These are phyloP conservation scores for Siderastrea radians DNA, from an alignment of 92 coral and sea anemone genomes.

Conservation along the genomic window DNA sequence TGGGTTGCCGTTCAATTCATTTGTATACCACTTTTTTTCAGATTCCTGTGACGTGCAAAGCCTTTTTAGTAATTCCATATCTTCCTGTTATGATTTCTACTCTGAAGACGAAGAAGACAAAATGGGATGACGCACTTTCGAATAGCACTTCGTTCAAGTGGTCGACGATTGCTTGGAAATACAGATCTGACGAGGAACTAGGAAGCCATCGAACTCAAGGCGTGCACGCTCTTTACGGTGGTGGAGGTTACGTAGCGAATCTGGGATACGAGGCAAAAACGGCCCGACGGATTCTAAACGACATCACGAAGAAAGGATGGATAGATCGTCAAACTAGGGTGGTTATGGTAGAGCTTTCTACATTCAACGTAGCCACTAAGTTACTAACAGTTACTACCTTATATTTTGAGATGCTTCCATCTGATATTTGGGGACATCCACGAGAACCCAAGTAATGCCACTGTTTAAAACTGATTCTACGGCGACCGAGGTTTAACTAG, in stretches of 20 bases:
- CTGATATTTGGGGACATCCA: constrained; percentile 18
- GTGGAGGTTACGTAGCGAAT: constrained; percentile 65
- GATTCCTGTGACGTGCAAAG: constrained; percentile 27
- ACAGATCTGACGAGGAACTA: constrained; percentile 2
- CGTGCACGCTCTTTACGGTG: constrained; percentile 32
- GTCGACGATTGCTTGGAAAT: constrained; percentile 19
- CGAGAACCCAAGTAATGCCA: constrained; percentile 4
- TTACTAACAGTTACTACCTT: constrained; percentile 14
- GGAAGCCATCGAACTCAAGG: constrained; percentile 10
- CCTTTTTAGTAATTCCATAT: not conserved
- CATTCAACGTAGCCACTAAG: constrained; percentile 32
- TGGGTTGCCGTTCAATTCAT: not conserved
- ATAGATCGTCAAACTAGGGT: constrained; percentile 67
- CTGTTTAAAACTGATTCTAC: constrained; percentile 6
- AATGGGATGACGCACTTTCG: constrained; percentile 22
- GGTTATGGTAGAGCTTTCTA: constrained; percentile 44
- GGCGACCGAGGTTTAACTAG: not conserved
- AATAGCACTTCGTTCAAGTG: not conserved
- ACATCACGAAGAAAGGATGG: constrained; percentile 43
- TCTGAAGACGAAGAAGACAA: constrained; percentile 37
- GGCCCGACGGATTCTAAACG: constrained; percentile 30
- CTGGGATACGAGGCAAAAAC: constrained; percentile 52
- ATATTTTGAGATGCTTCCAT: constrained; percentile 53
- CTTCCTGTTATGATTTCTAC: constrained; percentile 46
- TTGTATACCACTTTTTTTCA: not conserved